A percentile compares a stretch with the other conserved stretches of the same genome.
These are phyloP conservation scores for Malacoraja senta DNA, from an alignment of 2,797 vertebrate species.

Conservation along the genomic window DNA sequence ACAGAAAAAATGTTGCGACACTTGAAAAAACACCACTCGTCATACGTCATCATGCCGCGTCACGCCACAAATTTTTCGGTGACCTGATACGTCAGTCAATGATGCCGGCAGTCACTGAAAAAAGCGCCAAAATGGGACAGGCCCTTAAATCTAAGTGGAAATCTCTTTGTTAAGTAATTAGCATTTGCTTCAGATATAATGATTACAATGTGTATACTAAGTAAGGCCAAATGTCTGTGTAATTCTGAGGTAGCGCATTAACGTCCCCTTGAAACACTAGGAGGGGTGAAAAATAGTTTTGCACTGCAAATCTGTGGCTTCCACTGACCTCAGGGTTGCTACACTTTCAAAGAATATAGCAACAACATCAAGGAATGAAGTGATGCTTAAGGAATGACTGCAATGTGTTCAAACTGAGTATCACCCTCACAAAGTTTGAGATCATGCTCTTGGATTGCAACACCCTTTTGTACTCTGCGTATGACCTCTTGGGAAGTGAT, in stretches of 20 bases:
- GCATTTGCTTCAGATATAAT: conserved; percentile 13
- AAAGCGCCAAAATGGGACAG: too few relatives aligned
- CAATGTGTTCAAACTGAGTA: background rate
- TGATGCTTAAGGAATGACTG: background rate
- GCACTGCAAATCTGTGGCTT: background rate
- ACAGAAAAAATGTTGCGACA: too few relatives aligned
- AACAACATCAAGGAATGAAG: background rate
- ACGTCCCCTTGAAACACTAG: background rate
- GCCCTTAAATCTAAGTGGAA: background rate
- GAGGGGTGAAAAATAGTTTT: background rate
- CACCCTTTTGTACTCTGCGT: background rate
- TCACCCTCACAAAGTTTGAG: background rate
- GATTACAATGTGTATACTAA: background rate
- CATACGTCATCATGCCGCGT: too few relatives aligned
- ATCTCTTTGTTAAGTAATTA: background rate
- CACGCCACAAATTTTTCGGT: too few relatives aligned
- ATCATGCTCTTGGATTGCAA: background rate
- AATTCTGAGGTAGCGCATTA: background rate
- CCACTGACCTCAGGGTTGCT: background rate
- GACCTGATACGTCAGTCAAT: too few relatives aligned
- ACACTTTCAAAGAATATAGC: background rate
- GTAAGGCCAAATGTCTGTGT: background rate
- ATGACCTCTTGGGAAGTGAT: background rate
- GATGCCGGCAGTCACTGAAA: too few relatives aligned
- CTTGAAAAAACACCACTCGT: too few relatives aligned